Evolutionary conservation across 2,113 vertebrate genomes (phyloP), one percentile per base, ranked within the genome.

Genomic region (Sigmodon hispidus): DNA sequence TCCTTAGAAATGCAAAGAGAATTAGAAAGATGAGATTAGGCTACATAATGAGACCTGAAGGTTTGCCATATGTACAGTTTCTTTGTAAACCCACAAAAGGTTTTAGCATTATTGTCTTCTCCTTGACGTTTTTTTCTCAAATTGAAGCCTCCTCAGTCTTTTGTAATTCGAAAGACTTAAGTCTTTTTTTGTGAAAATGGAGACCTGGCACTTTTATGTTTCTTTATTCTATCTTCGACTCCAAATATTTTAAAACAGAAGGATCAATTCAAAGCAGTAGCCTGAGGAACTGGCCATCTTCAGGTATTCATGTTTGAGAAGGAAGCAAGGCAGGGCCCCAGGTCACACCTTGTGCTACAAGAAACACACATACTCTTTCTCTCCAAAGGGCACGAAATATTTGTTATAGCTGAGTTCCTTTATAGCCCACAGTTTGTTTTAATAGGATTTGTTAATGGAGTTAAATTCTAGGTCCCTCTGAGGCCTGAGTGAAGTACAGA

Each of bases 181-280:
- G 2, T 93, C 65, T 89, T 92, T 45, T 45, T 88, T 89, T 83
- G 70, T 85, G 72, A 81, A 93, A 90, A 76, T 55, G 4, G 36
- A 88, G 55, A 75, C n/a, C 17, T 89, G 43, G 17, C 69, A 79
- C 50, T 19, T 88, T 86, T 91, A 19, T 89, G 61, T 80, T 50
- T 93, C 55, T 84, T 75, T 70, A 70, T 65, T 61, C 57, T 89
- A 50, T 2, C 36, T 92, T 92, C 85, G 76, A 26, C 50, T 80
- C 3, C 34, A 94, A 89, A 86, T 95, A 57, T 69, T 75, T 93
- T 67, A 72, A 95, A 91, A 87, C 43, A 55, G 89, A 95, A 90
- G 24, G 57, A 45, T 31, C 22, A 34, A 57, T 95, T 89, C 83
- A 55, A 89, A 96, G 85, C 59, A 24, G 45, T 57, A 70, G 52